Conservation (phyloP, 2,888 invertebrate genomes). For the Blera fallax region DNA sequence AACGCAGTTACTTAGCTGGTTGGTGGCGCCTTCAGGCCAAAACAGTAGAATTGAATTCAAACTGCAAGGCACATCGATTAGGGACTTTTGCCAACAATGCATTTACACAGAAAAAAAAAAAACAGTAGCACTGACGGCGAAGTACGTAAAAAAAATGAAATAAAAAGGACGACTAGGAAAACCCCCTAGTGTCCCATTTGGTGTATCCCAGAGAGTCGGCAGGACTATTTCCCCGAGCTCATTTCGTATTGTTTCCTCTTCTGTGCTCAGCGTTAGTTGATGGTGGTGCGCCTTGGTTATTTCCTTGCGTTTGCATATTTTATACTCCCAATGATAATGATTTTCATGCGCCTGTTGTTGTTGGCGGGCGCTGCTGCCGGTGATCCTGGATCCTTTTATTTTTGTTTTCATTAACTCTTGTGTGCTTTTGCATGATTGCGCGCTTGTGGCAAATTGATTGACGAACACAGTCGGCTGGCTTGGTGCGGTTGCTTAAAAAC, state of each 20-base stretch:
- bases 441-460: constrained; percentile 68
- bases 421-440: constrained; percentile 68
- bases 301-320: constrained; percentile 68
- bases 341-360: constrained; percentile 56
- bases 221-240: constrained; percentile 67
- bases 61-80: constrained; percentile 69
- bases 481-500: constrained; percentile 9
- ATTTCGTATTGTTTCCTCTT: constrained; percentile 66
- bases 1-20: constrained; percentile 62
- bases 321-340: constrained; percentile 69
- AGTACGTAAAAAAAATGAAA: background rate
- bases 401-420: constrained; percentile 69
- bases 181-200: constrained; percentile 43
- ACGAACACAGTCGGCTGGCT: constrained; percentile 30
- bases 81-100: constrained; percentile 70
- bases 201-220: constrained; percentile 26
- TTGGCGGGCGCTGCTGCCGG: constrained; percentile 3
- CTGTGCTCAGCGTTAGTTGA: constrained; percentile 8
- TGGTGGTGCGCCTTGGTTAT: constrained; percentile 36
- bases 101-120: constrained; percentile 40
- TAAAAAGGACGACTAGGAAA: background rate
- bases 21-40: constrained; percentile 65
- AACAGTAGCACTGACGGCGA: background rate
- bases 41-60: constrained; percentile 71
- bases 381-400: constrained; percentile 61